phyloP scores from a whole-genome alignment of 2,113 vertebrate species.

The Micronisus gabar region DNA sequence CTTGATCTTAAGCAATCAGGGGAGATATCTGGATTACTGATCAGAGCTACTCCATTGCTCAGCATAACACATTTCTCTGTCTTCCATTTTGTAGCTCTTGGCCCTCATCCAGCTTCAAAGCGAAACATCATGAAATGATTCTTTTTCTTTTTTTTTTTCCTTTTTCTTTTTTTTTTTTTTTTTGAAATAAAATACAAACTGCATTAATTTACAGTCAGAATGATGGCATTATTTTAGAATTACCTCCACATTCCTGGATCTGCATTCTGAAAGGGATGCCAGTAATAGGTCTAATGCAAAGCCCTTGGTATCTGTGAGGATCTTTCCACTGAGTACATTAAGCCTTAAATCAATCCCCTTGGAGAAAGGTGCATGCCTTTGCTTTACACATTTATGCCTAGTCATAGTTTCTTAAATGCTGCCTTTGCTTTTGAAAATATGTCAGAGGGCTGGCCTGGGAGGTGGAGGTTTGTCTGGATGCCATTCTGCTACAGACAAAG shows the following conservation, averaged over 20 bases:
- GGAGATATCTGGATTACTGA: slow-evolving; percentile 31
- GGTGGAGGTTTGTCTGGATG: slow-evolving; percentile 62
- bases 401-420: slow-evolving; percentile 23
- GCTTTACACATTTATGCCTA: slow-evolving; percentile 6
- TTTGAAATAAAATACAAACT: background rate
- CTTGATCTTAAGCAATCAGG: slow-evolving; percentile 17
- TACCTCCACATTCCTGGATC: background rate
- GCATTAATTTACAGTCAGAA: background rate
- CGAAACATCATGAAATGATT: background rate
- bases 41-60: slow-evolving; percentile 12
- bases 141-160: background rate
- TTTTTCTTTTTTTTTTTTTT: background rate
- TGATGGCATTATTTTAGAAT: background rate
- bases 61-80: background rate
- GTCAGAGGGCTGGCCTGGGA: slow-evolving; percentile 21
- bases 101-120: background rate
- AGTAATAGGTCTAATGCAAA: background rate
- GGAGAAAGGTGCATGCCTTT: background rate
- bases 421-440: slow-evolving; percentile 22
- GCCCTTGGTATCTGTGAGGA: background rate
- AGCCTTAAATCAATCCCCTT: background rate
- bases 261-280: background rate
- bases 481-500: slow-evolving; percentile 59
- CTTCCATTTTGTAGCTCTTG: slow-evolving; percentile 6
- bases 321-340: background rate